Base-by-base conservation (phyloP, 2,888 invertebrate species). In the Acronicta psi region DNA sequence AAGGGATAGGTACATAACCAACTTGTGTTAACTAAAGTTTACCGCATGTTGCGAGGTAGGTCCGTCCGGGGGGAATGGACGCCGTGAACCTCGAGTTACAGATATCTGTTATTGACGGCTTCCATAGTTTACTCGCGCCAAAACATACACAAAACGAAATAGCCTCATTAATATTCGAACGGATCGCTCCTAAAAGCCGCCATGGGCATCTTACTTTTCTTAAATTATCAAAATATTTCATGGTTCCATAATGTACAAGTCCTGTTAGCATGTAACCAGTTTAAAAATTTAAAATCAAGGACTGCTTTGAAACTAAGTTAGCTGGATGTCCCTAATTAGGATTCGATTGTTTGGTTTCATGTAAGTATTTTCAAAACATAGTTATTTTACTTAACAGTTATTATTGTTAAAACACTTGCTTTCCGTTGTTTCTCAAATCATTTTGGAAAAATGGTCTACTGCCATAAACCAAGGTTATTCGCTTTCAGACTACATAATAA, bases 91-190 rank as follows among this genome's bases (percentile, higher is more conserved):
- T 69, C 49, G 36, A 50, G 68, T 61, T 65, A 63, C 53, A 57
- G 51, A 54, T 67, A 68, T 57, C 67, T 75, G 73, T 50, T 71
- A 79, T 76, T 67, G 70, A 68, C 70, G 63, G 60, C 44, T 54
- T 67, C 36, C 25, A 50, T 64, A 71, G 61, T 71, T 64, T 60
- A 43, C 36, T 45, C 46, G 63, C 44, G 41, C 50, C 20, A 66
- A 53, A n/a, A 46, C 47, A 65, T 56, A 47, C 50, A 49, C 43
- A 38, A 36, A 62, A 62, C 36, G 41, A 44, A 53, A 56, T 46
- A 59, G 67, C 49, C 61, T 64, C 69, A 75, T 79, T 77, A 76
- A 76, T 81, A 77, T 79, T 79, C 71, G 65, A 76, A 77, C 73
- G 71, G 67, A 76, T 77, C 69, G 42, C 51, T 54, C 65, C 75